These are phyloP conservation scores for Calameuta pallipes DNA, from an alignment of 2,888 invertebrate genomes.

Conservation along the genomic window DNA sequence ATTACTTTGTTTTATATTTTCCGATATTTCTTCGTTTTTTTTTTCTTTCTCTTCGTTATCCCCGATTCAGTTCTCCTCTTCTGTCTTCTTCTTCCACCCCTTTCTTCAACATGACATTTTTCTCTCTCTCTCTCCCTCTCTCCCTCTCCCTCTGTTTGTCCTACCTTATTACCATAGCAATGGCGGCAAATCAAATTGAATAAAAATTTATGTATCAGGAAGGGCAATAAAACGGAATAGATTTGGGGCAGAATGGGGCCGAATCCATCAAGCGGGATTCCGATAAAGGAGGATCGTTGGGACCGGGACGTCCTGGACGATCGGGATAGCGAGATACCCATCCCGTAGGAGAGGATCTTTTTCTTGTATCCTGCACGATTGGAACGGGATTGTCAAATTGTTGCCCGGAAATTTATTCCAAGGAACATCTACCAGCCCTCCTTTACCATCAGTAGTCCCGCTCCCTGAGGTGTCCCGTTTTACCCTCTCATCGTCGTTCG, in stretches of 20 bases:
- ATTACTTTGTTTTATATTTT: background rate
- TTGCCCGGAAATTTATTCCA: slow-evolving; percentile 51
- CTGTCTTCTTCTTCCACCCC: slow-evolving; percentile 14
- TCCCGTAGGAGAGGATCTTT: slow-evolving; percentile 10
- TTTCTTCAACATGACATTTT: slow-evolving; percentile 6
- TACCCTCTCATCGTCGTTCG: background rate
- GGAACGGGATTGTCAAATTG: slow-evolving; percentile 49
- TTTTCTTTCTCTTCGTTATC: background rate
- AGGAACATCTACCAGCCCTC: slow-evolving; percentile 7
- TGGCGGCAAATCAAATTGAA: slow-evolving; percentile 59
- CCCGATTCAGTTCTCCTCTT: slow-evolving; percentile 8
- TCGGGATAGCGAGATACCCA: slow-evolving; percentile 1
- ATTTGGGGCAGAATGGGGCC: slow-evolving; percentile 46
- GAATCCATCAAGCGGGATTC: slow-evolving; percentile 41
- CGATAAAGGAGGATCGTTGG: slow-evolving; percentile 53
- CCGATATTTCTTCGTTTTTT: slow-evolving; percentile 21
- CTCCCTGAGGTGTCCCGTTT: background rate
- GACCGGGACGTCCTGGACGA: slow-evolving; percentile 21
- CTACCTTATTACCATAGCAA: slow-evolving; percentile 51
- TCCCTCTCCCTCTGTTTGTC: background rate
- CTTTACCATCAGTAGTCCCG: slow-evolving; percentile 28
- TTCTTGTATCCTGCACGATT: slow-evolving; percentile 30
- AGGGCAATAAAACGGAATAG: slow-evolving; percentile 60
- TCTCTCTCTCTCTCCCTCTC: too few species aligned
- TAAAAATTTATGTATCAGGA: slow-evolving; percentile 61